Evolutionary conservation across 2,113 vertebrate species (phyloP), one percentile per base, ranked within the genome.

Genomic region (Porphyrio hochstetteri): DNA sequence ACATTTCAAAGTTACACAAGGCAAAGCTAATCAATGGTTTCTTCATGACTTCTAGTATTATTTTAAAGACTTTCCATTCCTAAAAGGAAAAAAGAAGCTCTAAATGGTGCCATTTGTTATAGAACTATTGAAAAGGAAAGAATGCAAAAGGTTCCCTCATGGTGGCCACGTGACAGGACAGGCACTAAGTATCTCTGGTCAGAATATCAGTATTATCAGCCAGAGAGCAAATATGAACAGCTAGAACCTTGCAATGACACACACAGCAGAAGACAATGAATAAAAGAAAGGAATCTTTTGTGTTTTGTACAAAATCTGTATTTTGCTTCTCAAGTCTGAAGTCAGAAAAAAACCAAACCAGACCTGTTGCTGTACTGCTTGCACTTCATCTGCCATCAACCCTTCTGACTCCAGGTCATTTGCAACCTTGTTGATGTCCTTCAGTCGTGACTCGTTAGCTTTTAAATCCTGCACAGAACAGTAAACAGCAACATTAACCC

Each of bases 341-440:
- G 5, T 23, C 16, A 82, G 23, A 77, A 29, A 31, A 42, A 35
- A 19, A 16, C 44, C 16, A 44, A 31, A 46, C 29, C 42, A 0
- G 31, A 99, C 99, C 99, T 99, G 99, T 33, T 99, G 98, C 95
- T 99, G 99, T 24, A 99, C 98, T 20, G 98, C 98, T 80, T 99
- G 98, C 3, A 99, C 98, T 95, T 99, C 99, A 93, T 99, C 99
- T 8, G 98, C 99, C 98, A 99, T 99, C 57, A 99, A 97, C 23
- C 99, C 99, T 95, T 99, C 99, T 5, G 99, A 99, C 97, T 99
- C 99, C 97, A 99, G 97, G 97, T 99, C 99, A 23, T 98, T 98
- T 0, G 99, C 99, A 96, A 99, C 99, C 65, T 99, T 99, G 97
- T 99, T 99, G 64, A 99, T 99, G 97, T 99, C 99, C 96, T 99